A percentile compares a stretch with the other conserved stretches of the same genome.
phyloP scores from a whole-genome alignment of 2,797 vertebrate genomes.

The Pangasius djambal region DNA sequence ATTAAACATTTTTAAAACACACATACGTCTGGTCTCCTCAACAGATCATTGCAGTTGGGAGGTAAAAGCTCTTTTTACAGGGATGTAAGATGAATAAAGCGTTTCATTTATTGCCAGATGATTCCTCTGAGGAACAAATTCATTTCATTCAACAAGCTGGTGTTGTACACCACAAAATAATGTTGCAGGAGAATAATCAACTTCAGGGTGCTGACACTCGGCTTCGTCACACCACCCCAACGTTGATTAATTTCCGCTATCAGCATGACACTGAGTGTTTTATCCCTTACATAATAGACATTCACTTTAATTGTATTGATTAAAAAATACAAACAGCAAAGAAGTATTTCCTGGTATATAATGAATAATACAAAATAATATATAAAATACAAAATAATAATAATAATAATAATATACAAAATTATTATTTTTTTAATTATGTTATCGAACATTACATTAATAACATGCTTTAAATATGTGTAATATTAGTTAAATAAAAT shows the following conservation, averaged over 20 bases:
- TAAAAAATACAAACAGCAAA: background rate
- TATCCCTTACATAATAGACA: background rate
- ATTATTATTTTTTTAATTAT: background rate
- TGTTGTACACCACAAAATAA: background rate
- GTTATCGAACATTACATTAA: background rate
- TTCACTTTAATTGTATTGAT: background rate
- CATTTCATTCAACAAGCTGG: background rate
- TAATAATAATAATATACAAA: background rate
- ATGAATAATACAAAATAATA: background rate
- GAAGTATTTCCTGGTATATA: background rate
- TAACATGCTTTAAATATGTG: background rate
- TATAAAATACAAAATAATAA: too few relatives aligned
- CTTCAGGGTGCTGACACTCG: background rate
- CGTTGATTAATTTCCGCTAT: background rate
- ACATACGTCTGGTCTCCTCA: background rate
- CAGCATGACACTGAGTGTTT: background rate
- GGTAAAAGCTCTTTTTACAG: background rate
- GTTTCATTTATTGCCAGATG: background rate
- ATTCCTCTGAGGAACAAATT: background rate
- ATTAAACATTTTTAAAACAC: conserved; percentile 54
- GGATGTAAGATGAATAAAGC: background rate
- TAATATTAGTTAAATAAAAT: background rate
- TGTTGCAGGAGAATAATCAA: background rate
- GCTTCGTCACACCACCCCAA: background rate
- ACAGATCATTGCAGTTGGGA: background rate